Conservation (phyloP, 2,888 invertebrate species). For the Cenopis cana region DNA sequence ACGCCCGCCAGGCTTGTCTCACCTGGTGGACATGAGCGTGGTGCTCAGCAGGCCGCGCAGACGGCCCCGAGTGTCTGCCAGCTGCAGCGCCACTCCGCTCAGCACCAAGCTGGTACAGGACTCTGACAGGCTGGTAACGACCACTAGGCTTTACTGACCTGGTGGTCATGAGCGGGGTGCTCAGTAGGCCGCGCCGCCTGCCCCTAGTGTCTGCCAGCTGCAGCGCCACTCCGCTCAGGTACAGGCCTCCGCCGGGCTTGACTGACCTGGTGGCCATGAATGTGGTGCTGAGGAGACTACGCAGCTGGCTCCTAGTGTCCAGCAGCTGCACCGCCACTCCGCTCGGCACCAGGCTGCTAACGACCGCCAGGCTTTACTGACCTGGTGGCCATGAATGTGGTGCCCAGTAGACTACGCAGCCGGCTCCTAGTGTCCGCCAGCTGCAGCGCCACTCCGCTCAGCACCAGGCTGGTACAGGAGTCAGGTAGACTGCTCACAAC, state of each 20-base stretch:
- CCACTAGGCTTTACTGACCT: too few relatives aligned
- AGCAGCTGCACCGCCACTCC: constrained; percentile 88
- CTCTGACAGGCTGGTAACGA: constrained; percentile 81
- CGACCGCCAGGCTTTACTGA: constrained; percentile 56
- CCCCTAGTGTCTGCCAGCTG: too few relatives aligned
- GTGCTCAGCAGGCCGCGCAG: background rate
- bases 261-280: constrained; percentile 78
- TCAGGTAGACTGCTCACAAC: constrained; percentile 84
- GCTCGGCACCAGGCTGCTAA: constrained; percentile 86
- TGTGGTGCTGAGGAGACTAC: constrained; percentile 84
- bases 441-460: constrained; percentile 88
- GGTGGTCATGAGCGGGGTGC: too few relatives aligned
- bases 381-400: constrained; percentile 89
- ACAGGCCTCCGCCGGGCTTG: too few relatives aligned
- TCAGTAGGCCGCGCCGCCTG: too few relatives aligned
- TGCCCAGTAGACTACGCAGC: constrained; percentile 82
- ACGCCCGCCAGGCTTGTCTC: too few relatives aligned
- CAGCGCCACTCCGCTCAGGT: too few relatives aligned
- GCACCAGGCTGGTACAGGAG: constrained; percentile 83
- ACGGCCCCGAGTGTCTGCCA: background rate
- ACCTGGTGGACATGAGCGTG: too few relatives aligned
- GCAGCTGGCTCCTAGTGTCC: constrained; percentile 78
- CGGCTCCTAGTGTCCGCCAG: constrained; percentile 84
- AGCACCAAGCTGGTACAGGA: constrained; percentile 43
- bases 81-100: background rate